Conservation (phyloP, 1,140 invertebrate genomes). For the Mycetomoellerius zeteki region DNA sequence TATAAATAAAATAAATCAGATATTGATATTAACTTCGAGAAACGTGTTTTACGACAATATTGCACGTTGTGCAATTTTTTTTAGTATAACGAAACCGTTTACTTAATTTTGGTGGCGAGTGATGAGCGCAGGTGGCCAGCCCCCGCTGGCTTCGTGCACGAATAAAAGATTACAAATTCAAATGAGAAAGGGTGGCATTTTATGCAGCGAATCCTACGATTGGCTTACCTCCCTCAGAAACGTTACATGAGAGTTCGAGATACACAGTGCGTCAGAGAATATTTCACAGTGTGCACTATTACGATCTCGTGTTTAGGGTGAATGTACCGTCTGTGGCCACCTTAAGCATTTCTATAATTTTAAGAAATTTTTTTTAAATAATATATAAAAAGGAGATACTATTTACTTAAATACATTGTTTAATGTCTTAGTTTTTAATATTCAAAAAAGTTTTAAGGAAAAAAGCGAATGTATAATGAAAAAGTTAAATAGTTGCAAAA, state of each 20-base stretch:
- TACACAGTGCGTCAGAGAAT: not conserved
- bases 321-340: too few species aligned
- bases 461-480: too few species aligned
- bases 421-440: too few species aligned
- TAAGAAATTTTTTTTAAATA: too few species aligned
- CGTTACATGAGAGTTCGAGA: constrained; percentile 13
- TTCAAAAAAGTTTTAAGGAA: too few species aligned
- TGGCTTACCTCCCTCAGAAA: constrained; percentile 18
- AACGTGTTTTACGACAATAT: not conserved
- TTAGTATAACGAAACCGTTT: constrained; percentile 45
- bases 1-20: not conserved
- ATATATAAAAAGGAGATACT: too few species aligned
- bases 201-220: constrained; percentile 45
- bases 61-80: not conserved
- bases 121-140: constrained; percentile 64
- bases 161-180: constrained; percentile 68
- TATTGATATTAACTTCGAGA: not conserved
- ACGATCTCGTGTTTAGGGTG: not conserved
- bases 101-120: constrained; percentile 58
- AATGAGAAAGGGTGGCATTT: constrained; percentile 54
- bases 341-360: too few species aligned
- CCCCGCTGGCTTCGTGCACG: constrained; percentile 21
- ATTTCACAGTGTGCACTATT: not conserved
- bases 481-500: too few species aligned
- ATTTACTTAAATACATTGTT: too few species aligned